Evolutionary conservation across 1,140 invertebrate genomes (phyloP).

Genomic region (Euura saliciscinereae): DNA sequence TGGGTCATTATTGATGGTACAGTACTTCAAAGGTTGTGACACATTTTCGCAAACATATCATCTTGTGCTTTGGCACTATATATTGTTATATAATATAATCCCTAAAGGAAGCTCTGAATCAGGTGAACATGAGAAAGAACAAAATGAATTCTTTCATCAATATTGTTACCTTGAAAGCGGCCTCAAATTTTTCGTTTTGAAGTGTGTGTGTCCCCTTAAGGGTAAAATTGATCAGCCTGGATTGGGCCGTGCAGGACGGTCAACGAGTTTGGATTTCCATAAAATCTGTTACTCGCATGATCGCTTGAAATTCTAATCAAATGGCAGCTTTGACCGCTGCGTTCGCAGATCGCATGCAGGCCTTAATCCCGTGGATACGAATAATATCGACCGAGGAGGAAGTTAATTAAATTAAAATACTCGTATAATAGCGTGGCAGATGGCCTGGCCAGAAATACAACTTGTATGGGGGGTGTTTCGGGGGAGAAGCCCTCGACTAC

Average conservation of each 20-base stretch:
- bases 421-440: conserved; percentile 58
- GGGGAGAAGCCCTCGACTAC: conserved; percentile 9
- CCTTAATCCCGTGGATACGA: conserved; percentile 54
- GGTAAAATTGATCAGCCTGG: background rate
- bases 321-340: conserved; percentile 51
- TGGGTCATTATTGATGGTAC: too few species aligned
- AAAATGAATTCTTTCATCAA: too few species aligned
- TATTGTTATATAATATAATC: too few species aligned
- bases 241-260: background rate
- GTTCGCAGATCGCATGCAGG: conserved; percentile 43
- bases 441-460: conserved; percentile 55
- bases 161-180: too few species aligned
- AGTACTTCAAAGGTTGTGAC: too few species aligned
- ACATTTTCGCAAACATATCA: too few species aligned
- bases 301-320: conserved; percentile 58
- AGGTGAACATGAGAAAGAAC: too few species aligned
- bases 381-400: conserved; percentile 58
- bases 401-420: conserved; percentile 62
- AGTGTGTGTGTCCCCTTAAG: too few species aligned
- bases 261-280: background rate
- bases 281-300: conserved; percentile 56
- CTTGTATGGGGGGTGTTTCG: conserved; percentile 38
- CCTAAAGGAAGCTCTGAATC: too few species aligned
- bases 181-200: too few species aligned
- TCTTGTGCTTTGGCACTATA: too few species aligned